A percentile compares a stretch with the other conserved stretches of the same genome.
phyloP scores from a whole-genome alignment of 2,888 invertebrate species.

The Leptinotarsa rubiginosa region DNA sequence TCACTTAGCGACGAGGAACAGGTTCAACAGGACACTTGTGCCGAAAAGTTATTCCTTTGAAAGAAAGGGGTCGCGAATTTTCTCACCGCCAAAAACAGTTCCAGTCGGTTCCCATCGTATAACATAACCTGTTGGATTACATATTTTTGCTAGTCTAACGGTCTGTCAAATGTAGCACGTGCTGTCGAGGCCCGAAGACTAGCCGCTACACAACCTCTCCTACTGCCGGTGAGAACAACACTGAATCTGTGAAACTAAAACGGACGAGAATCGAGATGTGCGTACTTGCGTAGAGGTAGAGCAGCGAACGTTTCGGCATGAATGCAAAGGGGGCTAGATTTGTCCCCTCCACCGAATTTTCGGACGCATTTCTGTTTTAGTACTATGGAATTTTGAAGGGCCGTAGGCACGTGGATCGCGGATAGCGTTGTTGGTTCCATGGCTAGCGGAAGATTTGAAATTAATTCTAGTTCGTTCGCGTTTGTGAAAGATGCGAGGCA shows the following conservation, averaged over 20 bases:
- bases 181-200: slow-evolving; percentile 28
- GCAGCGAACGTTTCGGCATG: slow-evolving; percentile 27
- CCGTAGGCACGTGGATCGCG: neutral
- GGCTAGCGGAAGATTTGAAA: neutral
- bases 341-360: slow-evolving; percentile 2
- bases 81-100: slow-evolving; percentile 16
- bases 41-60: neutral
- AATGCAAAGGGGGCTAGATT: slow-evolving; percentile 30
- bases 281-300: slow-evolving; percentile 15
- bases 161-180: slow-evolving; percentile 39
- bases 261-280: slow-evolving; percentile 32
- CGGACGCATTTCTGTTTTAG: slow-evolving; percentile 14
- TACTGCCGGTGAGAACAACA: slow-evolving; percentile 38
- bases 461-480: neutral
- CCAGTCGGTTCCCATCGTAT: slow-evolving; percentile 7
- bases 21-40: slow-evolving; percentile 24
- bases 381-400: slow-evolving; percentile 3
- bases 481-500: too few species aligned
- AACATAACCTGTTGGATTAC: slow-evolving; percentile 3
- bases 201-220: slow-evolving; percentile 23
- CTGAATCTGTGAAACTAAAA: slow-evolving; percentile 33
- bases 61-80: slow-evolving; percentile 13
- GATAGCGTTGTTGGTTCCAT: neutral
- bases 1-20: slow-evolving; percentile 22
- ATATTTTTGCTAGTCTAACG: slow-evolving; percentile 7